Conservation (phyloP, 1,140 invertebrate genomes). For the Drosophila pruinosa region DNA sequence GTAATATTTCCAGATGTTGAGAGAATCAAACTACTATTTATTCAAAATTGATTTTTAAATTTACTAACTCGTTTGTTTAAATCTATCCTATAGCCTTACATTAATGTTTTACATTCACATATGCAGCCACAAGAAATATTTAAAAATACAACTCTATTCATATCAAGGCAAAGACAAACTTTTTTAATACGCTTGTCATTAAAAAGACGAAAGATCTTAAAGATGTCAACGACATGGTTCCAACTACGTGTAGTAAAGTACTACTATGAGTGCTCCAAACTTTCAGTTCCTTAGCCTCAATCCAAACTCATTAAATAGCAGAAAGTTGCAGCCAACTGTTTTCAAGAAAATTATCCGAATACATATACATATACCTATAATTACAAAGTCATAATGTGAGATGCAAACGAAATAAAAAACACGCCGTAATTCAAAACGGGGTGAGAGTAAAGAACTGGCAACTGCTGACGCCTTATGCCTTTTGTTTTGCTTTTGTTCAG, state of each 20-base stretch:
- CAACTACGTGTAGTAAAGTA: neutral
- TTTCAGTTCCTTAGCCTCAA: conserved; percentile 28
- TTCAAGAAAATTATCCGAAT: conserved; percentile 20
- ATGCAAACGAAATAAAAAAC: conserved; percentile 46
- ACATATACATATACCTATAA: conserved; percentile 15
- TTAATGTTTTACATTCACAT: no score
- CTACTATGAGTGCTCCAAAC: neutral
- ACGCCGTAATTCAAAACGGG: conserved; percentile 32
- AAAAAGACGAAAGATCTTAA: neutral
- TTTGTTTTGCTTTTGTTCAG: conserved; percentile 45
- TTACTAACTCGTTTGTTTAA: no score
- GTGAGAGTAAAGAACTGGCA: neutral
- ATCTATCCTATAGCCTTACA: no score
- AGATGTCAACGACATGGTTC: neutral
- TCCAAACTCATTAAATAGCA: conserved; percentile 47
- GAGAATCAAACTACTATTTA: no score
- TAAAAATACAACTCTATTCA: no score
- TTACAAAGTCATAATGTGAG: conserved; percentile 26
- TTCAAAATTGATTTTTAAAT: no score
- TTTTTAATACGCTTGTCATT: neutral
- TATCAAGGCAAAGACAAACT: no score
- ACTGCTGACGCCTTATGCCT: conserved; percentile 40
- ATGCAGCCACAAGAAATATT: no score
- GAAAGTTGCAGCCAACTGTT: conserved; percentile 15
- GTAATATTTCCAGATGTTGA: no score